Evolutionary conservation across 2,797 vertebrate genomes (phyloP).

Genomic region (Lutjanus campechanus): DNA sequence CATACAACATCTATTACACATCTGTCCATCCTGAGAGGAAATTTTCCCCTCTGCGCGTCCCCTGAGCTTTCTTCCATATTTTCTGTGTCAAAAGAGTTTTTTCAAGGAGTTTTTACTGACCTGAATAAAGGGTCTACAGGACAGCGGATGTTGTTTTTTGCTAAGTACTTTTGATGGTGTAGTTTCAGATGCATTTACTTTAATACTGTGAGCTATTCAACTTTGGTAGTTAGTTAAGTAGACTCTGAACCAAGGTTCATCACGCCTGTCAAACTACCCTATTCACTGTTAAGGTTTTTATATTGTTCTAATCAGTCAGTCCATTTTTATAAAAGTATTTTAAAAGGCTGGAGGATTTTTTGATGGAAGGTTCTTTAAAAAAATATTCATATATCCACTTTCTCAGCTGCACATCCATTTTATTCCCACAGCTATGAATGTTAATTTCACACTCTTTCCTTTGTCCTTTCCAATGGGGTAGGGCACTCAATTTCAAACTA

Average conservation of each 20-base stretch:
- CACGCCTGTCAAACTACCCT: background rate
- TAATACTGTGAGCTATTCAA: background rate
- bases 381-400: conserved; percentile 5
- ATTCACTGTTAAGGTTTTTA: background rate
- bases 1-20: too few relatives aligned
- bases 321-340: background rate
- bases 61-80: too few relatives aligned
- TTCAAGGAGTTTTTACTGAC: too few relatives aligned
- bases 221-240: background rate
- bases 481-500: conserved; percentile 55
- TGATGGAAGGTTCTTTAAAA: conserved; percentile 10
- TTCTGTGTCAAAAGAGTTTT: too few relatives aligned
- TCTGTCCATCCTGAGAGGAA: too few relatives aligned
- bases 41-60: too few relatives aligned
- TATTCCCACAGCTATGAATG: conserved; percentile 51
- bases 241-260: background rate
- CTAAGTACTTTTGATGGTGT: too few relatives aligned
- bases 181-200: background rate
- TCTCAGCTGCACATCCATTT: background rate
- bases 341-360: background rate
- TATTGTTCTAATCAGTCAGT: background rate
- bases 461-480: conserved; percentile 42
- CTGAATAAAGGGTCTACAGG: too few relatives aligned
- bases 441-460: conserved; percentile 57
- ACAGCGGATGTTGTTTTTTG: too few relatives aligned